Evolutionary conservation across 2,113 vertebrate genomes (phyloP), one percentile per base, ranked within the genome.

Genomic region (Opisthocomus hoazin): DNA sequence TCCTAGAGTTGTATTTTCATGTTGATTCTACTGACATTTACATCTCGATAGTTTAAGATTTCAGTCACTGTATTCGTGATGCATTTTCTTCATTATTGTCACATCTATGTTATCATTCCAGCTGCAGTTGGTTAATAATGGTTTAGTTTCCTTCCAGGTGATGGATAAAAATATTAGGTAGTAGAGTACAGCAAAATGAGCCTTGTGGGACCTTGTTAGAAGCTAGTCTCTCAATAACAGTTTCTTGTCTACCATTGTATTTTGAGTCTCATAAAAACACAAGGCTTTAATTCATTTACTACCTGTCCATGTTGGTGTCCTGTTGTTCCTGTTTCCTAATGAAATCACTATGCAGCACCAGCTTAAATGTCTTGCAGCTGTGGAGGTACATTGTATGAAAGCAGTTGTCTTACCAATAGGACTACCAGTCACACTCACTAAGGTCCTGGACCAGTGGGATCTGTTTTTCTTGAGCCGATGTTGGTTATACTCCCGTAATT

Each of bases 401-500:
- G 45, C 34, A 74, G n/a, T 75, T 82, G 51, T 92, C 15, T 78
- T 82, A 29, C 70, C 41, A 80, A 34, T 56, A 75, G 61, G 36
- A 65, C 51, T 74, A 30, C 13, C 0, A 0, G 0, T 84, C 50
- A 74, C 29, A 13, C n/a, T 83, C 24, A 36, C n/a, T 23, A 51
- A 71, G 48, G 48, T 84, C n/a, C n/a, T 70, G 56, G n/a, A 66
- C 20, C 30, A 71, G 26, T 48, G n/a, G 37, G 32, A n/a, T 70
- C 46, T 84, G 43, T 75, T 92, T 92, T 56, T 46, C 30, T 70
- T 60, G 43, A 57, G 36, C 27, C 70, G 27, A 6, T 81, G 10
- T 78, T 84, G 39, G 17, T 70, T 86, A 13, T 74, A 63, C 15
- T 90, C 56, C 24, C 39, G 78, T 68, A 48, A 34, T 34, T 81